phyloP scores from a whole-genome alignment of 2,888 invertebrate species.

The Drosophila fulvimacula region DNA sequence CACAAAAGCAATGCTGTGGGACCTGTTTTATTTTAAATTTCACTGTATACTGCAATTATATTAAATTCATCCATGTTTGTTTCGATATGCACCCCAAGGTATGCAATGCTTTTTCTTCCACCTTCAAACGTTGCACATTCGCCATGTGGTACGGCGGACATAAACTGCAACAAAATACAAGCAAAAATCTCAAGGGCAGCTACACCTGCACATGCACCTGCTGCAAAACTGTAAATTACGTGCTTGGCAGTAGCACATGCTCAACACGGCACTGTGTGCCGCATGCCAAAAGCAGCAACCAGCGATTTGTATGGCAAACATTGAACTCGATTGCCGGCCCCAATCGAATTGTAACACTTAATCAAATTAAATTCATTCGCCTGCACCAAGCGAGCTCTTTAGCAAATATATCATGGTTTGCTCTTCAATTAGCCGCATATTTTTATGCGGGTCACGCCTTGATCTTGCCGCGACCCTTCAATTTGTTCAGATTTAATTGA shows the following conservation, averaged over 20 bases:
- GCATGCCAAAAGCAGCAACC: conserved; percentile 54
- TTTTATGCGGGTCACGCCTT: not conserved
- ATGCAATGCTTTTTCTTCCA: conserved; percentile 35
- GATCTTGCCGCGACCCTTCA: not conserved
- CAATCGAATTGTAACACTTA: conserved; percentile 7
- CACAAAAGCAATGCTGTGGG: conserved; percentile 13
- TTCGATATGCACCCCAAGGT: conserved; percentile 17
- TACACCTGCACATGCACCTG: conserved; percentile 42
- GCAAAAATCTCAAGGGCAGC: conserved; percentile 17
- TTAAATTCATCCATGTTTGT: conserved; percentile 15
- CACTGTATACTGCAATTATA: not conserved
- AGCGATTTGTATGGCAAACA: conserved; percentile 15
- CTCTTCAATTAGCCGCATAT: not conserved
- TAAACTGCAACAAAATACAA: conserved; percentile 52
- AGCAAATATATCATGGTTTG: not conserved
- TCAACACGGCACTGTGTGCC: conserved; percentile 44
- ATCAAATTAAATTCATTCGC: not conserved
- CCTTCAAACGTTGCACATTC: conserved; percentile 29
- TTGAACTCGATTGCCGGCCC: conserved; percentile 24
- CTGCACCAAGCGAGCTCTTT: not conserved
- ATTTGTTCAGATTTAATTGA: conserved; percentile 24
- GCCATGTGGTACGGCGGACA: conserved; percentile 28
- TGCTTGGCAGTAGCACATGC: conserved; percentile 54
- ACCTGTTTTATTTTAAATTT: not conserved
- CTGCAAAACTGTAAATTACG: conserved; percentile 76